Base-by-base conservation (phyloP, 2,888 invertebrate species). In the Eremobia ochroleuca region DNA sequence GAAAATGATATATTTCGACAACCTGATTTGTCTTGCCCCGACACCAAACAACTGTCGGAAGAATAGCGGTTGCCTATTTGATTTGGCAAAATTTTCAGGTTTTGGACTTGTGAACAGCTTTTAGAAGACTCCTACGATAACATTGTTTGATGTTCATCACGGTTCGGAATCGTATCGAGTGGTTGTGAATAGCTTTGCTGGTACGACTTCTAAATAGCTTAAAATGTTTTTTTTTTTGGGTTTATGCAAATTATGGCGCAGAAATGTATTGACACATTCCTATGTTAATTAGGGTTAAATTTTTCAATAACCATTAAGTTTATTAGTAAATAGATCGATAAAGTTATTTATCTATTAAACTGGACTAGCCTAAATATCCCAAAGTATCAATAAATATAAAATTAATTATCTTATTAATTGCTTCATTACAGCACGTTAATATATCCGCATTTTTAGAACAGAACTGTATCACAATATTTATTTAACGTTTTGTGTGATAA, bases 341-440 rank as follows among this genome's bases (percentile, higher is more conserved):
- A 59, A 46, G 21, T 64, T 65, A 55, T 83, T 55, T 52, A 28
- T 64, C 21, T 25, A 70, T 69, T 49, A 78, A n/a, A 66, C 6
- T 43, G 5, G 31, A 34, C 28, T 25, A 55, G 40, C 80, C 46
- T 52, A 73, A 55, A 73, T 70, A 67, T 69, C 5, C 28, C 18
- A n/a, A 58, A 66, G 52, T 71, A 68, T 58, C 31, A 40, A 69
- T 85, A 83, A 85, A 85, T 64, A 64, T 64, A 25, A 71, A 64
- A 80, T 34, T 68, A 73, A 76, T 67, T 67, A 52, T 76, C 34
- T 9, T 62, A 73, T 58, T 73, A 76, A 83, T 64, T 28, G 76
- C 85, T 80, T 73, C 15, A 85, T 73, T 76, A 76, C 65, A 71
- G 13, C 9, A 28, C 21, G 4, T 64, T 73, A 79, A 52, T 59